Evolutionary conservation across 2,113 vertebrate genomes (phyloP).

Genomic region (Hucho hucho): DNA sequence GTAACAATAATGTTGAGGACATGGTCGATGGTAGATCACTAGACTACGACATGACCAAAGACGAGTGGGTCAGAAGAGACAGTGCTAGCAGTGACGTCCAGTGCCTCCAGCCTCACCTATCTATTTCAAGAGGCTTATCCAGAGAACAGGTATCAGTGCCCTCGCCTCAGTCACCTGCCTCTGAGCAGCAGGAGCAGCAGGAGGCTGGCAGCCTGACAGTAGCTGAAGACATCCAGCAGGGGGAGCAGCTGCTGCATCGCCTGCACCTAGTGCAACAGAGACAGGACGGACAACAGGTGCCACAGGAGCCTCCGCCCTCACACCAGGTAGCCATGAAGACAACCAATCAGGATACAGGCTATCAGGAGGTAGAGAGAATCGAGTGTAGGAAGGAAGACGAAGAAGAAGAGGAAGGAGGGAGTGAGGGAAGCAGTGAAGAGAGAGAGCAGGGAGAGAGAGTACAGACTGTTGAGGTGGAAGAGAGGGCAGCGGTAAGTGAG

Average conservation of each 20-base stretch:
- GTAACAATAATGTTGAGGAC: conserved; percentile 6
- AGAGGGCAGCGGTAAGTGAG: not conserved
- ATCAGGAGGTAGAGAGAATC: not conserved
- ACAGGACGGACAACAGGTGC: conserved; percentile 41
- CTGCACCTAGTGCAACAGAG: conserved; percentile 56
- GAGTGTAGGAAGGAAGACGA: conserved; percentile 1
- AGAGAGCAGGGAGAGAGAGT: conserved; percentile 4
- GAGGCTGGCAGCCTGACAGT: not conserved
- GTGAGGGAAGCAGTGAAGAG: conserved; percentile 1
- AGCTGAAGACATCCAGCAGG: conserved; percentile 50
- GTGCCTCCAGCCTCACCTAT: not conserved
- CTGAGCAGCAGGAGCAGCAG: conserved; percentile 1
- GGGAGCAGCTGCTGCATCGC: conserved; percentile 67
- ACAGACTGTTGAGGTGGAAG: not conserved
- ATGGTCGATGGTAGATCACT: conserved; percentile 26
- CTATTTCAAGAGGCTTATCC: conserved; percentile 8
- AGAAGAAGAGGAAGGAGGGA: conserved; percentile 2
- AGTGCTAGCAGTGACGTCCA: conserved; percentile 11
- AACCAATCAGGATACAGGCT: conserved; percentile 9
- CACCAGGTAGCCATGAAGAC: conserved; percentile 23
- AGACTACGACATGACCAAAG: conserved; percentile 24
- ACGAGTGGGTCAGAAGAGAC: conserved; percentile 45
- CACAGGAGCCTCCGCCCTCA: conserved; percentile 14
- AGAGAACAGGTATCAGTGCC: not conserved
- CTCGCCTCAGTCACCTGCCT: not conserved